These are phyloP conservation scores for Pteria penguin DNA, from an alignment of 2,888 invertebrate species.

Conservation along the genomic window DNA sequence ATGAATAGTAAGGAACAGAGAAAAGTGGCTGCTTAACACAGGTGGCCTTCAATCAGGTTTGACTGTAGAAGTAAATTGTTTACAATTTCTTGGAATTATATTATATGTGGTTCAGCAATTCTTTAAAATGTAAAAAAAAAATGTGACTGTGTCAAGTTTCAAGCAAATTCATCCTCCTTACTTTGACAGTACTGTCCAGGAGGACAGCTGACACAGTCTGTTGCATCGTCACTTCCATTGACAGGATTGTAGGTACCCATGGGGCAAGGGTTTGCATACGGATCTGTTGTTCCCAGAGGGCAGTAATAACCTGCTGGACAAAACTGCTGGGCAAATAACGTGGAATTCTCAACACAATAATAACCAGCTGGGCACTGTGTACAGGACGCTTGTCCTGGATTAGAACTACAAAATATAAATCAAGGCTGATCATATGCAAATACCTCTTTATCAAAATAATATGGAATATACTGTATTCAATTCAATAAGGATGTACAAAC, in stretches of 20 bases:
- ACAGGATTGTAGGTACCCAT: conserved; percentile 75
- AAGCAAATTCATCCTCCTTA: too few species aligned
- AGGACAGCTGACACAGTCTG: conserved; percentile 74
- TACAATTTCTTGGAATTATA: too few species aligned
- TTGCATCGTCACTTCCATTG: conserved; percentile 55
- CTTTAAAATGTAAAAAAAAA: neutral
- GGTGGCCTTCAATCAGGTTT: too few species aligned
- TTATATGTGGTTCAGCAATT: too few species aligned
- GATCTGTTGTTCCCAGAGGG: conserved; percentile 68
- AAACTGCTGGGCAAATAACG: conserved; percentile 62
- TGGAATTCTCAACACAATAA: conserved; percentile 75
- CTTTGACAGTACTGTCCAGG: conserved; percentile 76
- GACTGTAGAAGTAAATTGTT: neutral
- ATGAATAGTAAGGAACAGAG: too few species aligned
- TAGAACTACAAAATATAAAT: conserved; percentile 72
- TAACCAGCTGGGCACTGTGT: conserved; percentile 72
- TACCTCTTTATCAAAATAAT: too few species aligned
- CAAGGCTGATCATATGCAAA: too few species aligned
- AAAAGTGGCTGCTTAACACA: too few species aligned
- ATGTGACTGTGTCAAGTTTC: neutral
- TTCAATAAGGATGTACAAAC: too few species aligned
- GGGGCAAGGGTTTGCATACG: conserved; percentile 72
- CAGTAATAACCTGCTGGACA: conserved; percentile 77
- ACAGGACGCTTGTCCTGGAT: conserved; percentile 64
- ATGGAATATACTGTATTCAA: too few species aligned